Evolutionary conservation across 2,797 vertebrate species (phyloP), one percentile per base, ranked within the genome.

Genomic region (Botia kubotai): DNA sequence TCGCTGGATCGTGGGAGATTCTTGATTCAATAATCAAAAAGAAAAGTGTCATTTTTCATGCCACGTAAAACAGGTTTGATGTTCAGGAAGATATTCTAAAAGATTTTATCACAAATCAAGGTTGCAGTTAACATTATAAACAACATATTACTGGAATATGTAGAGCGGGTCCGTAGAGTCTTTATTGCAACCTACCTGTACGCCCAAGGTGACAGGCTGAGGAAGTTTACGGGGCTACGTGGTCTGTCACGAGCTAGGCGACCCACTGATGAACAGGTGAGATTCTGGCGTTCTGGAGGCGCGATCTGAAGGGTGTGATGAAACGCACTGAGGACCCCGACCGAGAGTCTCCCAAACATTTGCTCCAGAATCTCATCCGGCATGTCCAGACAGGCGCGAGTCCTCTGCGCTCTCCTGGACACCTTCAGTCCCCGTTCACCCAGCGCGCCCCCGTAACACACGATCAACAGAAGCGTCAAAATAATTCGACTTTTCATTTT

Each of bases 331-430:
- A 97, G 94, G 84, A 98, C 95, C 11, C 97, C 96, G 1, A 95
- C 96, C 0, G 95, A 94, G 63, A 98, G 95, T 19, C 95, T 92
- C 29, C 97, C 97, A 85, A 97, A 97, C 93, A 96, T 94, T 93
- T 97, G 96, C 91, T 98, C 97, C 91, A 98, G 88, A 77, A 96
- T 91, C 91, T 97, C 97, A 87, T 97, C 97, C 0, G 97, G 96
- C 66, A 96, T 91, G 77, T 98, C 97, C 16, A 92, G 90, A 66
- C 97, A 98, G 14, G 91, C 85, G 66, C 96, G 94, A 13, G 86
- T 79, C 86, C 94, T 91, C 60, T 75, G 12, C 8, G 91, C 87
- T 83, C 92, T 95, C 33, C 92, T 92, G 84, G 84, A 85, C 4
- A 90, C 81, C 84, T 93, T 92, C 14, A n/a, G 87, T 29, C 90